Conservation (phyloP, 2,797 vertebrate species). For the Sternarchorhynchus goeldii region DNA sequence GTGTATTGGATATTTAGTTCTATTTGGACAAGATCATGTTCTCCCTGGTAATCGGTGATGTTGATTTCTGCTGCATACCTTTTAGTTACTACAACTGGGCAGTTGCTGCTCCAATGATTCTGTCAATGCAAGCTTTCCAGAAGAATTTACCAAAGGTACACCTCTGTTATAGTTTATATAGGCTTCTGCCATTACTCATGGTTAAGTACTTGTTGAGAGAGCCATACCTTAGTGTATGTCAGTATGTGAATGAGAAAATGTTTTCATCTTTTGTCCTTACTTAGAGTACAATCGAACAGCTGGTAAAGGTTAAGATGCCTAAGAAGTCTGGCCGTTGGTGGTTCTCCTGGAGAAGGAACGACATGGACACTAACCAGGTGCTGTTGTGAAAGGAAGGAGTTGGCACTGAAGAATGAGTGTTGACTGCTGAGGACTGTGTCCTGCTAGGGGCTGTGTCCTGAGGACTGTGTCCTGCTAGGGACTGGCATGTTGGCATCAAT, state of each 20-base stretch:
- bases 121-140: slow-evolving; percentile 91
- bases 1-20: neutral
- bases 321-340: slow-evolving; percentile 91
- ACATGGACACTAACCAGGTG: slow-evolving; percentile 78
- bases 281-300: slow-evolving; percentile 80
- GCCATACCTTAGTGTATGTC: neutral
- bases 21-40: neutral
- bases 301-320: slow-evolving; percentile 92
- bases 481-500: neutral
- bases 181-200: neutral
- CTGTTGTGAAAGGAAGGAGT: neutral
- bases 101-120: slow-evolving; percentile 91
- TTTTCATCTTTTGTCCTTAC: slow-evolving; percentile 29
- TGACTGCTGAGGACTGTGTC: neutral
- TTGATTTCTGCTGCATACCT: neutral
- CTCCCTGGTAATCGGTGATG: neutral
- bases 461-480: too few species aligned
- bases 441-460: neutral
- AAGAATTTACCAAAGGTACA: slow-evolving; percentile 89
- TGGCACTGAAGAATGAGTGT: neutral
- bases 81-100: slow-evolving; percentile 95
- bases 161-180: neutral
- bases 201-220: neutral
- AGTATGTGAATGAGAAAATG: neutral
- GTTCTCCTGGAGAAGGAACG: slow-evolving; percentile 89